Conservation (phyloP, 2,797 vertebrate species). For the Otus scops region DNA sequence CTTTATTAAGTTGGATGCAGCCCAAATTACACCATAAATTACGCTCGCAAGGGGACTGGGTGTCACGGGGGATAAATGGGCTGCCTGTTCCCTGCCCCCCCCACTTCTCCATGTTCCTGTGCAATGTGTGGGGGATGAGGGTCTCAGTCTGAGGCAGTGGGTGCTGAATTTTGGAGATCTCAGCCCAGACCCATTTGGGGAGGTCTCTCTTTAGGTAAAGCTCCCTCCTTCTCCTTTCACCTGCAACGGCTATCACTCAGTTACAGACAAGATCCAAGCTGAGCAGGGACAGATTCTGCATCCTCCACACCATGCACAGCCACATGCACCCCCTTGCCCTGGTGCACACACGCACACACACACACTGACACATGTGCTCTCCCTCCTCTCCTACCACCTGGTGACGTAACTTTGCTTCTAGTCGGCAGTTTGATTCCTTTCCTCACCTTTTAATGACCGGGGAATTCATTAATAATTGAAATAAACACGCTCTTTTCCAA, state of each 20-base stretch:
- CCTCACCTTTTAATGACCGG: slow-evolving; percentile 71
- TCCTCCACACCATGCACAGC: rapidly evolving
- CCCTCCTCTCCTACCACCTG: slow-evolving; percentile 26
- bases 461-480: slow-evolving; percentile 75
- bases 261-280: background rate
- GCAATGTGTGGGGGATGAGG: rapidly evolving
- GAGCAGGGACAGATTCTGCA: background rate
- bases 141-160: background rate
- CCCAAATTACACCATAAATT: slow-evolving; percentile 73
- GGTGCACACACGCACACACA: background rate
- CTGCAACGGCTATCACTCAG: rapidly evolving
- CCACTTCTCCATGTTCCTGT: background rate
- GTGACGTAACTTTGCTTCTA: slow-evolving; percentile 41
- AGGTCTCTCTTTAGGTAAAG: background rate
- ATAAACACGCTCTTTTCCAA: slow-evolving; percentile 63
- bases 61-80: slow-evolving; percentile 37
- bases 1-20: slow-evolving; percentile 68
- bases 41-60: slow-evolving; percentile 29
- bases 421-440: slow-evolving; percentile 39
- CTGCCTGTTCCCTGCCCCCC: slow-evolving; percentile 13
- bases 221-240: background rate
- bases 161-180: background rate
- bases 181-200: background rate
- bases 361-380: rapidly evolving
- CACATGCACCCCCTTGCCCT: rapidly evolving